Percentiles rank a stretch among this genome's conserved stretches.
Evolutionary conservation across 1,140 invertebrate species (phyloP).

Genomic region (Megalopta genalis): DNA sequence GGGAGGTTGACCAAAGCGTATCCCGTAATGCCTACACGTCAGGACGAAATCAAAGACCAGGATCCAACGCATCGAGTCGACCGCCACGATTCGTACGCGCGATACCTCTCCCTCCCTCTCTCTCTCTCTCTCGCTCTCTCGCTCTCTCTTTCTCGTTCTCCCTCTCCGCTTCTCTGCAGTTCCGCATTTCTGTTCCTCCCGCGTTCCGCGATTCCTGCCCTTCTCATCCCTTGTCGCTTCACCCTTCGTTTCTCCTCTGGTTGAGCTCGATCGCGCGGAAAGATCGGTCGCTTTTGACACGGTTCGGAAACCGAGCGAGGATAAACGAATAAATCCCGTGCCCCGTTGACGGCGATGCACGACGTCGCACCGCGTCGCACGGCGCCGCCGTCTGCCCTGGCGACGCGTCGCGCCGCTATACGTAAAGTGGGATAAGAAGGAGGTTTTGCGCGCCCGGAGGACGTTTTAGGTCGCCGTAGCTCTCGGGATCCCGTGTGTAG

Average conservation of each 20-base stretch:
- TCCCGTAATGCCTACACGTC: constrained; percentile 69
- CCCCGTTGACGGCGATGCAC: neutral
- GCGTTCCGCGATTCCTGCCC: too few relatives aligned
- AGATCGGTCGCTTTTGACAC: constrained; percentile 33
- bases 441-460: neutral
- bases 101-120: neutral
- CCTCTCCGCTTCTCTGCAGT: too few relatives aligned
- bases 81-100: constrained; percentile 40
- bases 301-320: constrained; percentile 7
- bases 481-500: neutral
- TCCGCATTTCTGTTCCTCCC: too few relatives aligned
- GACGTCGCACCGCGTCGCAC: too few relatives aligned
- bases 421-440: neutral
- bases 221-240: too few relatives aligned
- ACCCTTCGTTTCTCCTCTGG: constrained; percentile 28
- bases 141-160: neutral
- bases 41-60: constrained; percentile 75
- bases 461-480: neutral
- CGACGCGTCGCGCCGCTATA: too few relatives aligned
- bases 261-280: constrained; percentile 53
- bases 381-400: too few relatives aligned
- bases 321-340: constrained; percentile 39
- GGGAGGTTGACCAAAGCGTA: constrained; percentile 75
- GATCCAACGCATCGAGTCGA: constrained; percentile 56
- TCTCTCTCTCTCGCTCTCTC: neutral